These are phyloP conservation scores for Trichonephila inaurata DNA, from an alignment of 1,140 invertebrate genomes.

Conservation along the genomic window DNA sequence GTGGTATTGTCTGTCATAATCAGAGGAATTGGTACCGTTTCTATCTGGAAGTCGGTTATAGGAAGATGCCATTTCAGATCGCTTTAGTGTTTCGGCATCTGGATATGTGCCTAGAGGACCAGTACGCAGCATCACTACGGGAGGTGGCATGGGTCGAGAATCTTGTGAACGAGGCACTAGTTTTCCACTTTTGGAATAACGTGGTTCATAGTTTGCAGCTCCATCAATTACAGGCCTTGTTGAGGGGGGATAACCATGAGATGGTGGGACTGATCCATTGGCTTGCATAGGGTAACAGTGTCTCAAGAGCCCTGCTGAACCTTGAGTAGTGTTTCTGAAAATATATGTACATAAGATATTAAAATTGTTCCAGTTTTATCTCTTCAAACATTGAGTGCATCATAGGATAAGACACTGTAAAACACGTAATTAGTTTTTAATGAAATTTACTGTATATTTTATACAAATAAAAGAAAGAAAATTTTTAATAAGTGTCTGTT, in stretches of 20 bases:
- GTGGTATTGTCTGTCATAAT: slow-evolving; percentile 31
- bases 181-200: slow-evolving; percentile 69
- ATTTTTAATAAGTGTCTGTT: too few species aligned
- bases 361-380: too few species aligned
- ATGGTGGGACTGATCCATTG: slow-evolving; percentile 1
- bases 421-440: too few species aligned
- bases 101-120: slow-evolving; percentile 66
- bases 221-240: not conserved
- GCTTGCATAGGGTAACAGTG: slow-evolving; percentile 26
- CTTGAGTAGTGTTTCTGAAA: not conserved
- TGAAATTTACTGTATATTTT: too few species aligned
- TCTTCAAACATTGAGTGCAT: too few species aligned
- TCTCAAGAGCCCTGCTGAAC: not conserved
- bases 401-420: too few species aligned
- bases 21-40: not conserved
- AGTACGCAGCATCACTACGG: slow-evolving; percentile 58
- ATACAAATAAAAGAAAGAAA: too few species aligned
- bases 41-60: slow-evolving; percentile 32
- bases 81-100: slow-evolving; percentile 53
- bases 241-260: not conserved
- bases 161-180: slow-evolving; percentile 31
- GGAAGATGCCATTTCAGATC: slow-evolving; percentile 19
- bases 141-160: slow-evolving; percentile 41
- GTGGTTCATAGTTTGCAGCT: slow-evolving; percentile 46
- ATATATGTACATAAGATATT: not conserved